Evolutionary conservation across 1,140 invertebrate species (phyloP).

Genomic region (Vollenhovia emeryi): DNA sequence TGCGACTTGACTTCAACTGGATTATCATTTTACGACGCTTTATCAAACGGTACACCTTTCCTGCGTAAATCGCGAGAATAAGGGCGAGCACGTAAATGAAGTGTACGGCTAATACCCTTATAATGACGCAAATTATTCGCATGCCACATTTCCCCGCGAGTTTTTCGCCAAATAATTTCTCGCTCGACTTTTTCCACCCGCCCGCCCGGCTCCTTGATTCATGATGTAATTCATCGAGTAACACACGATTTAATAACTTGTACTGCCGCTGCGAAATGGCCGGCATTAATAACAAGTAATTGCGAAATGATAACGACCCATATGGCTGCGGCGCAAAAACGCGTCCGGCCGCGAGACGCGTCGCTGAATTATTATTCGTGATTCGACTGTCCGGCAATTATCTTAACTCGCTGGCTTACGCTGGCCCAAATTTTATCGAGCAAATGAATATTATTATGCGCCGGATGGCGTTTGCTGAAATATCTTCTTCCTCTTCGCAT

Average conservation of each 20-base stretch:
- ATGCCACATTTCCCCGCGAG: constrained; percentile 19
- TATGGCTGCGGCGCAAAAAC: constrained; percentile 3
- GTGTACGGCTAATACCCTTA: constrained; percentile 66
- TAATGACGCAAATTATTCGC: constrained; percentile 69
- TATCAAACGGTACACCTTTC: not conserved
- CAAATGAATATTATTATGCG: constrained; percentile 9
- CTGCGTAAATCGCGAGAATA: constrained; percentile 37
- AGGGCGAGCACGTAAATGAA: not conserved
- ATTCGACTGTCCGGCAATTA: constrained; percentile 18
- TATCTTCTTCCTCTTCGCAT: not conserved
- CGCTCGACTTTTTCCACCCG: constrained; percentile 24
- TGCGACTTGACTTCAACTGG: not conserved
- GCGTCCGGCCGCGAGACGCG: not conserved
- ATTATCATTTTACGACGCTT: constrained; percentile 22
- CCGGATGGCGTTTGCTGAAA: not conserved
- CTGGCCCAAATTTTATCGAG: not conserved
- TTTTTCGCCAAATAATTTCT: constrained; percentile 51
- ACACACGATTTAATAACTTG: constrained; percentile 50
- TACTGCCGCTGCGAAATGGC: constrained; percentile 10
- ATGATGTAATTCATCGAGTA: constrained; percentile 36
- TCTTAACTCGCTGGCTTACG: constrained; percentile 34
- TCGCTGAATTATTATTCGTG: constrained; percentile 30
- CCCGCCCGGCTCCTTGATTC: constrained; percentile 36
- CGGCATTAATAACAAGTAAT: constrained; percentile 51
- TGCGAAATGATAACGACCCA: constrained; percentile 21